phyloP scores from a whole-genome alignment of 2,113 vertebrate genomes.

The Clinocottus analis region DNA sequence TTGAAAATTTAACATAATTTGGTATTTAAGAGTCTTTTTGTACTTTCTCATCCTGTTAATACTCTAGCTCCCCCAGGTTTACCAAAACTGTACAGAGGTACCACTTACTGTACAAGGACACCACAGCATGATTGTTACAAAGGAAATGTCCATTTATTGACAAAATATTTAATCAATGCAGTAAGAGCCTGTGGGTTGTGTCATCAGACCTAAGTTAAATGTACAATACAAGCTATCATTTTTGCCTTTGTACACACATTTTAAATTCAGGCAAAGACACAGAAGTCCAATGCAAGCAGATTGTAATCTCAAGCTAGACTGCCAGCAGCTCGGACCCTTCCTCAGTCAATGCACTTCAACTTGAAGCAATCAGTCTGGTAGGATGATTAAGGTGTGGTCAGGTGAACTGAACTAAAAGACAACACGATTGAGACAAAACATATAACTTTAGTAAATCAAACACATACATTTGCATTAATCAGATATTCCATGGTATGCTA shows the following conservation, averaged over 20 bases:
- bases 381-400: slow-evolving; percentile 10
- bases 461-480: neutral
- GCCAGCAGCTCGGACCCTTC: slow-evolving; percentile 49
- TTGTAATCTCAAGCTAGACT: slow-evolving; percentile 25
- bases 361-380: slow-evolving; percentile 59
- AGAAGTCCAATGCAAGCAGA: slow-evolving; percentile 14
- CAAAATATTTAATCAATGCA: slow-evolving; percentile 27
- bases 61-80: too few species aligned
- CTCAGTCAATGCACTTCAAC: slow-evolving; percentile 65
- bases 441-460: slow-evolving; percentile 13
- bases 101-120: neutral
- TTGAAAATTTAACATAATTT: neutral
- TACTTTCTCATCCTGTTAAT: neutral
- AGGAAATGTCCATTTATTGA: slow-evolving; percentile 68
- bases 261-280: slow-evolving; percentile 20
- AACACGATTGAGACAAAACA: neutral
- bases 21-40: neutral
- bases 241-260: slow-evolving; percentile 17
- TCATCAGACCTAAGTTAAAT: slow-evolving; percentile 15
- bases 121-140: slow-evolving; percentile 31
- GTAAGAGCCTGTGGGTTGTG: slow-evolving; percentile 22
- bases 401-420: slow-evolving; percentile 11
- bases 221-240: slow-evolving; percentile 17
- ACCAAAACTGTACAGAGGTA: neutral
- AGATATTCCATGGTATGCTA: neutral